These are phyloP conservation scores for Connochaetes taurinus DNA, from an alignment of 2,113 vertebrate genomes.

Conservation along the genomic window DNA sequence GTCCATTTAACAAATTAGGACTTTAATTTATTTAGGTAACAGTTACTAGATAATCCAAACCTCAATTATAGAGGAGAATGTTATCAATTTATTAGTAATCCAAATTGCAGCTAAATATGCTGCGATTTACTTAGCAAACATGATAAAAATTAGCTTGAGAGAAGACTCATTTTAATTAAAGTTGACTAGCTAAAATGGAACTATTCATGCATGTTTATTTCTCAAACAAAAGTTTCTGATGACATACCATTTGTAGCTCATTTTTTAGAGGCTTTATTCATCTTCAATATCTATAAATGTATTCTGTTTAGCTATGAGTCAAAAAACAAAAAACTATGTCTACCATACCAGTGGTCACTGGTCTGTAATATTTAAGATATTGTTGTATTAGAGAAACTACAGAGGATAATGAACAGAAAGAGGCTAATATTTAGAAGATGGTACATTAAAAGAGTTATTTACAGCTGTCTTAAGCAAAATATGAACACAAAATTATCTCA, in stretches of 20 bases:
- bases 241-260: neutral
- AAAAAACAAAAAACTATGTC: neutral
- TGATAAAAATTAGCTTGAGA: neutral
- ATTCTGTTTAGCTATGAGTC: neutral
- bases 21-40: neutral
- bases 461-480: neutral
- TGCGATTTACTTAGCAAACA: neutral
- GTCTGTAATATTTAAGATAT: neutral
- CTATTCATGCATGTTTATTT: neutral
- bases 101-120: neutral
- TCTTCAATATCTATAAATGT: neutral
- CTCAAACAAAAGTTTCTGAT: neutral
- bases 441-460: neutral
- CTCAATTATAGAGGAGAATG: neutral
- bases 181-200: neutral
- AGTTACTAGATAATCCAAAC: neutral
- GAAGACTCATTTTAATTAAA: constrained; percentile 22
- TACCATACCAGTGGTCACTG: neutral
- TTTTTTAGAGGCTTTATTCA: neutral
- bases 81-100: neutral
- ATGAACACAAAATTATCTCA: neutral
- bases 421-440: neutral
- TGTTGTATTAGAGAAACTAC: neutral
- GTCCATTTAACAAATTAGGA: neutral
- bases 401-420: neutral